Evolutionary conservation across 1,140 invertebrate species (phyloP).

Genomic region (Drosophila bocqueti): DNA sequence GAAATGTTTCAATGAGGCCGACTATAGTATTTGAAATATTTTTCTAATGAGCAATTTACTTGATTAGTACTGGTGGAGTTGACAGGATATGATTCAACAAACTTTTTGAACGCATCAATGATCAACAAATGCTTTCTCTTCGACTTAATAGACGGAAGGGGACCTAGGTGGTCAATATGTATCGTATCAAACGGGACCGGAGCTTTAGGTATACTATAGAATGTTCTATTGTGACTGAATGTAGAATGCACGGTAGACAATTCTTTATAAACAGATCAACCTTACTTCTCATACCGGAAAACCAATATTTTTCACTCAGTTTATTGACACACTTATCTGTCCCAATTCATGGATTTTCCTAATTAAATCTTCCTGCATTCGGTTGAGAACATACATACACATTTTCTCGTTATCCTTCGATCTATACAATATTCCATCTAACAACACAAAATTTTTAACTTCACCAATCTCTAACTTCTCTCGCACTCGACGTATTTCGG

Average conservation of each 20-base stretch:
- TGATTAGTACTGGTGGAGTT: neutral
- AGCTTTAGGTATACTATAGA: no score
- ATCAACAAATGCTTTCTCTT: neutral
- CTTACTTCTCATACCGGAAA: no score
- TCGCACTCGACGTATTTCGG: neutral
- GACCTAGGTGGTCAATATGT: neutral
- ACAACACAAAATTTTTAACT: neutral
- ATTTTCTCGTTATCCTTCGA: neutral
- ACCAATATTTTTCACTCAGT: no score
- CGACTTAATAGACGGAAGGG: no score
- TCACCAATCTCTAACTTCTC: neutral
- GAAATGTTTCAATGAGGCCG: neutral
- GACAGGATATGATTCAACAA: neutral
- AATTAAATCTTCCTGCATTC: no score
- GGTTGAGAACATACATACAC: neutral
- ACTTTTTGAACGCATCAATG: neutral
- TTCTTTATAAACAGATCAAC: no score
- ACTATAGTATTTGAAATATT: neutral
- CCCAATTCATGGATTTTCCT: no score
- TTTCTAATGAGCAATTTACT: neutral
- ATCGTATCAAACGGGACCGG: neutral
- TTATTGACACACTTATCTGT: no score
- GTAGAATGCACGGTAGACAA: neutral
- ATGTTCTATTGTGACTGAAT: neutral
- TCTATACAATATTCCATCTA: neutral